Base-by-base conservation (phyloP, 2,888 invertebrate species). In the Pollenia griseotomentosa region DNA sequence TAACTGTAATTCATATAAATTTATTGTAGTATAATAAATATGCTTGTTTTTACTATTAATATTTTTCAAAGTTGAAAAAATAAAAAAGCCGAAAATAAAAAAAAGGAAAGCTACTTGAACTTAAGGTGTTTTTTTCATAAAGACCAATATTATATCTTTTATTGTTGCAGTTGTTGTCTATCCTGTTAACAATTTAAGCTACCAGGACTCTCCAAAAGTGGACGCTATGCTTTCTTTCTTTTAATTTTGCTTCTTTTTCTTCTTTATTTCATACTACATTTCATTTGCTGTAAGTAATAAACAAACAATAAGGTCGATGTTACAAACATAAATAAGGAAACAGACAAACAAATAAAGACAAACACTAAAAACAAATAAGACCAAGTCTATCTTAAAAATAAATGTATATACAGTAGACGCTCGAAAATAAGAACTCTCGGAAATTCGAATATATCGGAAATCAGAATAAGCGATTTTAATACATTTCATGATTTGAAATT, bases 301-400 rank as follows among this genome's bases (percentile, higher is more conserved):
- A 79, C 84, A 79, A 84, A 84, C 83, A 84, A 84, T 79, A 79
- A 84, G 78, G 73, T 73, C 59, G 51, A 10, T 84, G 53, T 53
- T 66, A 66, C 78, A 78, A 84, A 84, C 68, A 74, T 68, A 79
- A 79, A 79, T 57, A 84, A 61, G 44, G 46, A 66, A 61, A 53
- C 66, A 74, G 66, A 74, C 55, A 77, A 65, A 73, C 33, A 44
- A 78, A 63, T 11, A 70, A 59, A 59, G n/a, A 59, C 44, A 70
- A 46, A 61, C 33, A 75, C 7, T 16, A 66, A 44, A 48, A 46
- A 66, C 48, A 46, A 65, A 73, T 53, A 61, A 33, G 61, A 68
- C 4, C 53, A 65, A 63, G 63, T 73, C 63, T 23, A 73, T 44
- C 61, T 63, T 59, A 14, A 8, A 44, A 65, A 63, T 7, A 63